Conservation (phyloP, 2,113 vertebrate species). For the Silurus meridionalis region DNA sequence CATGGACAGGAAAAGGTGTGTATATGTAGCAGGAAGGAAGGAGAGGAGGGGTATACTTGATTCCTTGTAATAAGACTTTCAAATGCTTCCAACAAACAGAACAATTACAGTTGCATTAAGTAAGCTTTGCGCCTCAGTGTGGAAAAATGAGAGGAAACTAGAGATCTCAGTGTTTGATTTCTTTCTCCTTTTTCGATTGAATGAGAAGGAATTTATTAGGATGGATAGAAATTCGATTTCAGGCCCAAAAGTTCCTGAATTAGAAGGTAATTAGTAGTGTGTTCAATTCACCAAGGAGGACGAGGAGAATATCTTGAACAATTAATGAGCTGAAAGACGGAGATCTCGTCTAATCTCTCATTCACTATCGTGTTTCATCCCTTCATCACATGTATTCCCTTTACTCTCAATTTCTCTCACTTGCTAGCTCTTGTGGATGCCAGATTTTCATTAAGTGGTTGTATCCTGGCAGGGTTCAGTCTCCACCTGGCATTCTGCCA, state of each 20-base stretch:
- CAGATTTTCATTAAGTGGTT: constrained; percentile 73
- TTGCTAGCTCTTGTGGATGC: constrained; percentile 55
- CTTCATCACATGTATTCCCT: constrained; percentile 59
- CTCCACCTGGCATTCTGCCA: constrained; percentile 62
- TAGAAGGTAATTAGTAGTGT: constrained; percentile 74
- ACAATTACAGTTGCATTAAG: constrained; percentile 62
- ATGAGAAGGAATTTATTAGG: constrained; percentile 70
- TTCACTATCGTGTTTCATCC: constrained; percentile 51
- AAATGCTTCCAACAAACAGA: constrained; percentile 57
- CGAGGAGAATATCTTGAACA: constrained; percentile 67
- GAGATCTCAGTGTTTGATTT: constrained; percentile 36
- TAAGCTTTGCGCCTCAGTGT: constrained; percentile 59
- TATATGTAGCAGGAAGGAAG: not conserved
- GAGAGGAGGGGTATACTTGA: not conserved
- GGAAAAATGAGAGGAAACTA: constrained; percentile 48
- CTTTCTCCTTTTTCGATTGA: constrained; percentile 62
- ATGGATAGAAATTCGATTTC: constrained; percentile 69
- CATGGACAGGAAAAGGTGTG: not conserved
- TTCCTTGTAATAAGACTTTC: constrained; percentile 53
- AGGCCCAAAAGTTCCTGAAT: constrained; percentile 61
- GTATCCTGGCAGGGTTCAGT: constrained; percentile 66
- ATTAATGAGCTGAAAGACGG: constrained; percentile 76
- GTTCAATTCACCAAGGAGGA: constrained; percentile 74
- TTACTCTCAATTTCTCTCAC: constrained; percentile 40
- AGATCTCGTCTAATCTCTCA: constrained; percentile 64